Conservation (phyloP, 2,888 invertebrate genomes). For the Rhingia rostrata region DNA sequence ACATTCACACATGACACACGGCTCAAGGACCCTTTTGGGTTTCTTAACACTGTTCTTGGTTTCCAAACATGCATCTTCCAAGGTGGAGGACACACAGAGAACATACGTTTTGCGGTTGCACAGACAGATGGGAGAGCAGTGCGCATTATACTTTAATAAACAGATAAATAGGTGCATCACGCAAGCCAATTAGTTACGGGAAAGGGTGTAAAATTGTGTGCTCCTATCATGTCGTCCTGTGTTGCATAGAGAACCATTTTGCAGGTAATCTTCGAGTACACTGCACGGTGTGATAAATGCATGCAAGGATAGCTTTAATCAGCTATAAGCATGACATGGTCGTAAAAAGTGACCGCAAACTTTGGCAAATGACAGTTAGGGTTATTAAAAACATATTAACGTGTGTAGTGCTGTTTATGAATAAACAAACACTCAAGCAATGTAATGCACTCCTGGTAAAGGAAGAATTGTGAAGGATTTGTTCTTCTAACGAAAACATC, state of each 20-base stretch:
- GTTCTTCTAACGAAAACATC: too few species aligned
- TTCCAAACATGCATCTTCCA: slow-evolving; percentile 54
- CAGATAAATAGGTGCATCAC: slow-evolving; percentile 69
- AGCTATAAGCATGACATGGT: slow-evolving; percentile 10
- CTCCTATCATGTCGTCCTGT: slow-evolving; percentile 12
- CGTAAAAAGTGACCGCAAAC: not conserved
- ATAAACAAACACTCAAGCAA: too few species aligned
- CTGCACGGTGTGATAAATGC: slow-evolving; percentile 47
- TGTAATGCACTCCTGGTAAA: too few species aligned
- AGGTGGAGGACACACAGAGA: slow-evolving; percentile 43
- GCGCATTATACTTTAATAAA: slow-evolving; percentile 63
- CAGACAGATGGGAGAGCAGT: slow-evolving; percentile 66
- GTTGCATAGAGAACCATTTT: slow-evolving; percentile 15
- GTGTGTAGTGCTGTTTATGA: slow-evolving; percentile 16
- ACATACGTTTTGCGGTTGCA: slow-evolving; percentile 61
- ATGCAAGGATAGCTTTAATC: slow-evolving; percentile 54
- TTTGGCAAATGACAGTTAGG: slow-evolving; percentile 40
- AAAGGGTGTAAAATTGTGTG: slow-evolving; percentile 70
- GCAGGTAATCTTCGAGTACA: slow-evolving; percentile 45
- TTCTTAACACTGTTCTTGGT: slow-evolving; percentile 47
- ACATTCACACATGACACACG: slow-evolving; percentile 64
- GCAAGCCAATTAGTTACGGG: slow-evolving; percentile 72
- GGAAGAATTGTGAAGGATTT: too few species aligned
- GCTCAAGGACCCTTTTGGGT: slow-evolving; percentile 49
- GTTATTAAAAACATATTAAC: slow-evolving; percentile 66